Evolutionary conservation across 2,797 vertebrate species (phyloP), one percentile per base, ranked within the genome.

Genomic region (Myripristis jacobus): DNA sequence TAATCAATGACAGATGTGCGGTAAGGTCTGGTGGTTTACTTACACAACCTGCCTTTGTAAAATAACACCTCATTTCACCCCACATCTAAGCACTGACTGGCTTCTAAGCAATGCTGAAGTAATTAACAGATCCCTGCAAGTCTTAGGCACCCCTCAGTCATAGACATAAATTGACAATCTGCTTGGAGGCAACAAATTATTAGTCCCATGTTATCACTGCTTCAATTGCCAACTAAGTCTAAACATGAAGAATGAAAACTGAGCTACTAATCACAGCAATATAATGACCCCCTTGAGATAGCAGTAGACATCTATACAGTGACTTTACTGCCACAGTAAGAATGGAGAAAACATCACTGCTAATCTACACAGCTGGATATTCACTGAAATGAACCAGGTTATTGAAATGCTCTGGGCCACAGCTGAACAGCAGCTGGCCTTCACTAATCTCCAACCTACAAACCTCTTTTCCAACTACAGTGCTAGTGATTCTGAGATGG

Each of bases 401-500:
- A 44, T 16, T 59, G 43, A 83, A 84, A 69, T 71, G 79, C 88
- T 87, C 73, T 46, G 60, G 77, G 82, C 64, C 71, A 77, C 74
- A 68, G 73, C 82, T 77, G 68, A 90, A 66, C 75, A 90, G 82
- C 92, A 92, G 88, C 88, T 92, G 91, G 83, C 51, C 51, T 81
- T 65, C 66, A 50, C 85, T 92, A 91, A 92, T 92, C 90, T 88
- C 59, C 80, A 92, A 91, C 92, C 89, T 91, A 92, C 73, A 92
- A 91, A 92, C 88, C 88, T 88, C 83, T 57, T 89, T 92, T 90
- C 79, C 58, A 66, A 70, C 47, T 61, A 76, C 77, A 66, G 79
- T 67, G 63, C 69, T 57, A 68, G 82, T 87, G 55, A 83, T 71
- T 84, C 81, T 73, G 50, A 76, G 56, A 69, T 56, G 18, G 58